phyloP scores from a whole-genome alignment of 2,113 vertebrate genomes.

The Anseranas semipalmata region DNA sequence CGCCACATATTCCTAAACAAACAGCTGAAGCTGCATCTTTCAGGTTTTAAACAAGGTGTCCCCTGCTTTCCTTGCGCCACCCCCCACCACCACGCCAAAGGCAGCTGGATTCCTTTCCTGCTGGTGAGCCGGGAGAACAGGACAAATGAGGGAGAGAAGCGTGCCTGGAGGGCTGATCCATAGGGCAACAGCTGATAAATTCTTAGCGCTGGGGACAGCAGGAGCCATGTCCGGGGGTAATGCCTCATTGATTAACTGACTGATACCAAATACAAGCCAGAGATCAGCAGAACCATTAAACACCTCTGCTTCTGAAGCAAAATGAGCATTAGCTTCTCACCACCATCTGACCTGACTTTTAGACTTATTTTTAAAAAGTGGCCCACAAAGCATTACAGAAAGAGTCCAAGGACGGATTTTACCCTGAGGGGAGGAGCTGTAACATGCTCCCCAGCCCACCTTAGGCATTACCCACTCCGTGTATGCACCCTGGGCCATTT shows the following conservation, averaged over 20 bases:
- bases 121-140: background rate
- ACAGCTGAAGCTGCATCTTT: constrained; percentile 5
- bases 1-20: background rate
- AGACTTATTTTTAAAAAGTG: background rate
- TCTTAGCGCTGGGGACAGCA: no score
- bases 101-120: background rate
- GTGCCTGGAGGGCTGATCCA: background rate
- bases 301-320: background rate
- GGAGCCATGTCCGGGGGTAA: background rate
- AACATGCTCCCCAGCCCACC: background rate
- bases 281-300: background rate
- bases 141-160: background rate
- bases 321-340: background rate
- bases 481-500: background rate
- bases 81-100: background rate
- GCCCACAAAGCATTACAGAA: background rate
- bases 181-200: background rate
- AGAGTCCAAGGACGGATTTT: background rate
- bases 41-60: background rate
- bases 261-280: background rate
- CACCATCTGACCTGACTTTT: background rate
- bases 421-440: background rate
- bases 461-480: background rate
- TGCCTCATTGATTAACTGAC: background rate
- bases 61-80: background rate